Evolutionary conservation across 1,140 invertebrate species (phyloP).

Genomic region (Plutomurus gul): DNA sequence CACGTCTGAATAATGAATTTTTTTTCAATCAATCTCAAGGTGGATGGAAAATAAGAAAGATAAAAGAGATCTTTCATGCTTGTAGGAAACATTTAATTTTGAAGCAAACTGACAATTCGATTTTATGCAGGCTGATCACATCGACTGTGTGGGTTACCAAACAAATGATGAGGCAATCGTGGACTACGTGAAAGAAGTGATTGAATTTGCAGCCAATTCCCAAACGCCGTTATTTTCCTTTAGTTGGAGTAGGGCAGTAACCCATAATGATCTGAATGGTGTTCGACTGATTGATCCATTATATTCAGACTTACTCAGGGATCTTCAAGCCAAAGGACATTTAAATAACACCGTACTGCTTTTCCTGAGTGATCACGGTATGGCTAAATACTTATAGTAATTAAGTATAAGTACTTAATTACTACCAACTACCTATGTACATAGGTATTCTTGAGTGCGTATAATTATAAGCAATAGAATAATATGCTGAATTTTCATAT

Average conservation of each 20-base stretch:
- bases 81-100: too few relatives aligned
- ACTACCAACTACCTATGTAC: too few relatives aligned
- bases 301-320: not conserved
- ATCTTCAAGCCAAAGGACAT: not conserved
- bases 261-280: constrained; percentile 10
- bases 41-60: too few relatives aligned
- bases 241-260: not conserved
- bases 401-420: not conserved
- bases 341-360: not conserved
- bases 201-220: not conserved
- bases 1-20: too few relatives aligned
- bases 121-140: not conserved
- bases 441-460: too few relatives aligned
- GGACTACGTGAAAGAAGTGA: not conserved
- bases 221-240: not conserved
- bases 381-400: not conserved
- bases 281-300: not conserved
- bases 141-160: constrained; percentile 13
- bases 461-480: too few relatives aligned
- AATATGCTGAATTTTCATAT: too few relatives aligned
- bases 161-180: constrained; percentile 24
- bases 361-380: constrained; percentile 10
- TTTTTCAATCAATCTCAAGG: too few relatives aligned
- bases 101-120: too few relatives aligned
- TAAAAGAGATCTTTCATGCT: too few relatives aligned